Evolutionary conservation across 2,888 invertebrate genomes (phyloP), one percentile per base, ranked within the genome.

Genomic region (Fissipunctia ypsillon): DNA sequence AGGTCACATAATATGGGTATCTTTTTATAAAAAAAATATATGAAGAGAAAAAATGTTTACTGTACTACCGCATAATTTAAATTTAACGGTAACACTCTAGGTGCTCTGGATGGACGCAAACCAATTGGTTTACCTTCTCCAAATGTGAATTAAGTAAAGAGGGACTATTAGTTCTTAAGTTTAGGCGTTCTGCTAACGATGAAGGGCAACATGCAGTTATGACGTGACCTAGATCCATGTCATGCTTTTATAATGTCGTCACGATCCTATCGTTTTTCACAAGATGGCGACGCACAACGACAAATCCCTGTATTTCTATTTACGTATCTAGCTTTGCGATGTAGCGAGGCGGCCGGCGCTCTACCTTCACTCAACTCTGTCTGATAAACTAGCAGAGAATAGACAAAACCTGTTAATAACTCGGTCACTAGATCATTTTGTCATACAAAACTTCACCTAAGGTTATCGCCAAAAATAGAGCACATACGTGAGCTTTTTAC

Each of bases 281-380:
- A 96, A 96, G 95, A 96, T 96, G 96, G 96, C 96, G 96, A 93
- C 96, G 94, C 93, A 89, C 92, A 93, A 92, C 94, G 95, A 95
- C 95, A 94, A 94, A 95, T 93, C 96, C 96, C 96, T 94, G 96
- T 93, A 95, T 95, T 95, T 96, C 96, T 96, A 96, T 96, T 96
- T 96, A 94, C 91, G 96, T 95, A 92, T 92, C 92, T 90, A 95
- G 95, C 96, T 93, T 94, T 93, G 91, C 89, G 91, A 88, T 89
- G 87, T 88, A 88, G 88, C 82, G 79, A 89, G 89, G 87, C 88
- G 88, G 86, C 87, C 88, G 84, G 84, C 88, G 88, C 81, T 88
- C 77, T 76, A 76, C 80, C 83, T 78, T 83, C 82, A 66, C 74
- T 81, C 76, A 73, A 73, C 65, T 80, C 78, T 61, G 64, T 63